Conservation (phyloP, 1,140 invertebrate genomes). For the Camponotus floridanus region DNA sequence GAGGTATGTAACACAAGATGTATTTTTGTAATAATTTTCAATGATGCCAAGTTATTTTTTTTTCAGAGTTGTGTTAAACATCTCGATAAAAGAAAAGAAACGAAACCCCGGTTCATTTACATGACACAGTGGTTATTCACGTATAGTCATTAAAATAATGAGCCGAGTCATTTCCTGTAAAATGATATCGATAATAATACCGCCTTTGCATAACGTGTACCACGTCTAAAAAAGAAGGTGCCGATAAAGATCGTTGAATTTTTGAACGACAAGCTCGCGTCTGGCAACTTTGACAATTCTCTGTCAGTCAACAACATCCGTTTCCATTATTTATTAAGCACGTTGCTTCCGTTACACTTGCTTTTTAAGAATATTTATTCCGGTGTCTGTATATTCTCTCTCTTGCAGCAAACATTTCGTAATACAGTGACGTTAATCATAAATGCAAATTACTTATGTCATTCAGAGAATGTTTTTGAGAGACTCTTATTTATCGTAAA, state of each 20-base stretch:
- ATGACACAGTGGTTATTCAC: constrained; percentile 34
- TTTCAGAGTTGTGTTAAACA: neutral
- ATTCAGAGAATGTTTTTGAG: neutral
- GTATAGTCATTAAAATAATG: constrained; percentile 64
- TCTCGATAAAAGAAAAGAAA: constrained; percentile 23
- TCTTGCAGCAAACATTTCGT: neutral
- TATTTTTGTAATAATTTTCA: neutral
- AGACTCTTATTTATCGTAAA: neutral
- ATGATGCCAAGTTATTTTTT: neutral
- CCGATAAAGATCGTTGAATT: constrained; percentile 51
- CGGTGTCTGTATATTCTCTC: neutral
- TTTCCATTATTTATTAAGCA: constrained; percentile 48
- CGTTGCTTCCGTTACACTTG: constrained; percentile 16
- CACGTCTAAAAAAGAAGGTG: constrained; percentile 16
- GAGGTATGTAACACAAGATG: neutral
- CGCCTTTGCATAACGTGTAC: constrained; percentile 48
- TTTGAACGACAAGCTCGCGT: constrained; percentile 39
- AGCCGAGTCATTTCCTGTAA: constrained; percentile 58
- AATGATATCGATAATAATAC: constrained; percentile 58
- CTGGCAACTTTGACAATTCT: constrained; percentile 43
- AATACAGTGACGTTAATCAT: neutral
- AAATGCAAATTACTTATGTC: neutral
- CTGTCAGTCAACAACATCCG: constrained; percentile 55
- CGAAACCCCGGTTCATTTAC: constrained; percentile 38
- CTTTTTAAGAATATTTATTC: neutral